Evolutionary conservation across 1,140 invertebrate genomes (phyloP), one percentile per base, ranked within the genome.

Genomic region (Copidosoma floridanum): DNA sequence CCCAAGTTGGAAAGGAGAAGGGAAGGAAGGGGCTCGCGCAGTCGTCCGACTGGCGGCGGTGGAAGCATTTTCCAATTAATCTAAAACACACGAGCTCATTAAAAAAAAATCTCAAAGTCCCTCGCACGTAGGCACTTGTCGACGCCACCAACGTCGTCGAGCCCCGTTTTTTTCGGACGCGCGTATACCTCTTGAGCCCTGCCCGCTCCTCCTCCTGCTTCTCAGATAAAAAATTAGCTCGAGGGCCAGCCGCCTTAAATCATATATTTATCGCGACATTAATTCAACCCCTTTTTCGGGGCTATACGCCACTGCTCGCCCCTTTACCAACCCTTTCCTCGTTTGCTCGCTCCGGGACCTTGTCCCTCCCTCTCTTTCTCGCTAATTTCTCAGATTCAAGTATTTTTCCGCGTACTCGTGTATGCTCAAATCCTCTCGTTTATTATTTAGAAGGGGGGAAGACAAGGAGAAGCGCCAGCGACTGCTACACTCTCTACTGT

Each of bases 201-300:
- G 38, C 8, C 27, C 29, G 0, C 20, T 40, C 52, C 52, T 53
- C 40, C 57, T 59, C 41, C 54, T 60, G 73, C 71, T 62, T 79
- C 79, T 79, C 71, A 79, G 79, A 81, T 80, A 80, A 81, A 81
- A 81, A 81, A 81, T 80, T 80, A 81, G 78, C 47, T 43, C 41
- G 77, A 76, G 77, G 74, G 77, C 77, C 78, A 76, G 77, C 73
- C 73, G 79, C 78, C 78, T 79, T 81, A 81, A 81, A 80, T 80
- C 78, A 81, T 81, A 80, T 80, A 81, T 81, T 81, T 81, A 81
- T 81, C 78, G 79, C 77, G 78, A 80, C 79, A 80, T 81, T 81
- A 80, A 80, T 81, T 81, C 78, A 81, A 81, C 77, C 79, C 79
- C 79, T 80, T 80, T 80, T 78, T 72, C 70, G 68, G 20, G 2